phyloP scores from a whole-genome alignment of 1,140 invertebrate genomes.

The Platorchestia sp. region DNA sequence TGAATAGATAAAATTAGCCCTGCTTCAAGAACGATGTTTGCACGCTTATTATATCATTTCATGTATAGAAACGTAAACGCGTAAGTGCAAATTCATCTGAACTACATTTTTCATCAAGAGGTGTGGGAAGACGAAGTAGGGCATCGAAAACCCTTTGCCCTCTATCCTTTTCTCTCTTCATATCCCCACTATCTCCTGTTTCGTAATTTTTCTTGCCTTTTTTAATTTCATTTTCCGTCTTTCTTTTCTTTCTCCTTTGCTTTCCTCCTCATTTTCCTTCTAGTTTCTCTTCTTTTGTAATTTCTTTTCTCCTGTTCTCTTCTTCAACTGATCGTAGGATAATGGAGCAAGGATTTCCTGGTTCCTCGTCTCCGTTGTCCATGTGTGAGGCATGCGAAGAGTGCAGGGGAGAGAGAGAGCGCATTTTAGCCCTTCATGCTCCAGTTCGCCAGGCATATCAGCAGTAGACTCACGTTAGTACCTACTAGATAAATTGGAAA shows the following conservation, averaged over 20 bases:
- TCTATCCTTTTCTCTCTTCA: no score
- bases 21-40: no score
- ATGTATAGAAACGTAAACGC: not conserved
- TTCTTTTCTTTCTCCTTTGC: not conserved
- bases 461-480: not conserved
- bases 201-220: no score
- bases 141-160: not conserved
- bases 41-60: not conserved
- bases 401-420: not conserved
- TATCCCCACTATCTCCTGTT: no score
- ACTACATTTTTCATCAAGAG: not conserved
- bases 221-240: no score
- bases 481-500: no score
- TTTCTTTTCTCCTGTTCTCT: no score
- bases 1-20: no score
- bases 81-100: not conserved
- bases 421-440: not conserved
- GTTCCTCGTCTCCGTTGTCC: not conserved
- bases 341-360: not conserved
- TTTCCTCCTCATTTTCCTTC: not conserved
- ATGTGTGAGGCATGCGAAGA: not conserved
- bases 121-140: not conserved
- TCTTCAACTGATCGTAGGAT: not conserved
- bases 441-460: not conserved
- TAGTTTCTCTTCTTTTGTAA: no score